These are phyloP conservation scores for Drosophila watanabei DNA, from an alignment of 1,140 invertebrate species.

Conservation along the genomic window DNA sequence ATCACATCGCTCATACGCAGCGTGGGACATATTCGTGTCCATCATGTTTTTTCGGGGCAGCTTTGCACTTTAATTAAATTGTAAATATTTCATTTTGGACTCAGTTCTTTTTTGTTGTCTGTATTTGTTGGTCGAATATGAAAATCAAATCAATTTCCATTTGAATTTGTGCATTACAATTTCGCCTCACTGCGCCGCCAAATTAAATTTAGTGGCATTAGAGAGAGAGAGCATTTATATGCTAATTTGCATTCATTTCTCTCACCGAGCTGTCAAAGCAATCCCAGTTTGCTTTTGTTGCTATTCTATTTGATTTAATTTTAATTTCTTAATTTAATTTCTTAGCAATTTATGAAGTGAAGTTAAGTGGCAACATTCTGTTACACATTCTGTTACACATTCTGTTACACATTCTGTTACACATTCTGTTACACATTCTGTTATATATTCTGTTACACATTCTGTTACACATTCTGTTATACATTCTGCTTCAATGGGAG, in stretches of 20 bases:
- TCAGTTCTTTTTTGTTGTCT: not conserved
- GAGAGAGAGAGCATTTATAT: constrained; percentile 13
- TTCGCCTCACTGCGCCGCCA: constrained; percentile 23
- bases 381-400: no score
- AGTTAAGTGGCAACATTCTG: not conserved
- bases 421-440: no score
- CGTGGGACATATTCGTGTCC: constrained; percentile 13
- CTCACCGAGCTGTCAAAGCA: constrained; percentile 2
- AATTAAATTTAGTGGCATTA: constrained; percentile 40
- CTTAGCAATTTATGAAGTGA: not conserved
- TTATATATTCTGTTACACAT: no score
- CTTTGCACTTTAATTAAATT: constrained; percentile 81
- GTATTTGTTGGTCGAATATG: constrained; percentile 12
- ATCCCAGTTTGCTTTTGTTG: not conserved
- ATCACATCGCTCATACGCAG: constrained; percentile 37
- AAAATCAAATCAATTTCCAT: constrained; percentile 49
- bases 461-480: no score
- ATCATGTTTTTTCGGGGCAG: constrained; percentile 61
- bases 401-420: no score
- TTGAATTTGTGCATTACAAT: constrained; percentile 46
- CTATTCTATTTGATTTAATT: not conserved
- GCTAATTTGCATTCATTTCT: constrained; percentile 25
- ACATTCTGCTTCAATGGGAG: no score
- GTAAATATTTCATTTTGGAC: constrained; percentile 67
- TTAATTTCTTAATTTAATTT: not conserved